Conservation (phyloP, 1,140 invertebrate species). For the Drosophila melanica region DNA sequence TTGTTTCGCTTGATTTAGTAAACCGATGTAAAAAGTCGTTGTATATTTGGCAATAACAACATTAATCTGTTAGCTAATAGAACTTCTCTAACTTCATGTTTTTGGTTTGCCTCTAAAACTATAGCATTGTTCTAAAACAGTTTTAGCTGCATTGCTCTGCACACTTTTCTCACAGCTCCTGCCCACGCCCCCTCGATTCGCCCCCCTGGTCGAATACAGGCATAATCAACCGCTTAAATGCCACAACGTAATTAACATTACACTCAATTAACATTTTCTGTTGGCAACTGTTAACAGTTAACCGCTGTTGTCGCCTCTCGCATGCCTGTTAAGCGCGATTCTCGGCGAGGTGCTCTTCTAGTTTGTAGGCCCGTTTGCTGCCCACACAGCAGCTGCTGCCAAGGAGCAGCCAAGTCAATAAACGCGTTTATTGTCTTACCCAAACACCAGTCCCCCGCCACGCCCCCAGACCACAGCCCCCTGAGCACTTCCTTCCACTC, state of each 20-base stretch:
- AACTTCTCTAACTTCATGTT: neutral
- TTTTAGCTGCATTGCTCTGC: slow-evolving; percentile 28
- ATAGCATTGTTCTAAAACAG: too few species aligned
- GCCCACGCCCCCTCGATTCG: neutral
- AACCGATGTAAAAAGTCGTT: too few species aligned
- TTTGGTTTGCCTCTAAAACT: too few species aligned
- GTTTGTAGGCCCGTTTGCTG: slow-evolving; percentile 43
- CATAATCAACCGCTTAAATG: slow-evolving; percentile 54
- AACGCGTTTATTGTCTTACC: slow-evolving; percentile 80
- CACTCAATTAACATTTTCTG: slow-evolving; percentile 78
- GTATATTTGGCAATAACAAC: too few species aligned
- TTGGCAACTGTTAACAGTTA: slow-evolving; percentile 73
- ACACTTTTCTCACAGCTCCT: slow-evolving; percentile 15
- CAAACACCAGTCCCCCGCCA: slow-evolving; percentile 21
- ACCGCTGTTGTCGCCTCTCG: slow-evolving; percentile 48
- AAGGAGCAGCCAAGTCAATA: slow-evolving; percentile 71
- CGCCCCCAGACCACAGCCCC: neutral
- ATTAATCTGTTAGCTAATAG: neutral
- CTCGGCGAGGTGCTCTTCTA: neutral
- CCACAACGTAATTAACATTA: slow-evolving; percentile 74
- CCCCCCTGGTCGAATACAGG: neutral
- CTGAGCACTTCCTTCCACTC: slow-evolving; percentile 31
- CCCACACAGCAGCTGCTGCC: slow-evolving; percentile 38
- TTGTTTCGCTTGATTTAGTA: too few species aligned
- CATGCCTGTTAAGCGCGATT: slow-evolving; percentile 44